phyloP scores from a whole-genome alignment of 1,140 invertebrate genomes.

The Chionoecetes opilio region DNA sequence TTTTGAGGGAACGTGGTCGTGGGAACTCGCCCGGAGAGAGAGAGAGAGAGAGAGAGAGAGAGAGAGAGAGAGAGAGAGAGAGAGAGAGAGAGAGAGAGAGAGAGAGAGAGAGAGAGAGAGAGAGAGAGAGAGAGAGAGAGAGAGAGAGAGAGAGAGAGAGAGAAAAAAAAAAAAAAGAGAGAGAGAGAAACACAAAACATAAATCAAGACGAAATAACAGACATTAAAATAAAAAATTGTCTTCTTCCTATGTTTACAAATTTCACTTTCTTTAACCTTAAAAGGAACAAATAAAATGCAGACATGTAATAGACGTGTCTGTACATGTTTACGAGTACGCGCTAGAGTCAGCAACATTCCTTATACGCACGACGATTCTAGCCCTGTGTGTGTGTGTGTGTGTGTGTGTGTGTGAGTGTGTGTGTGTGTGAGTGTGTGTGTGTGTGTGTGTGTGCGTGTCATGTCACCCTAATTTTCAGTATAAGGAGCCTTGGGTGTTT shows the following conservation, averaged over 20 bases:
- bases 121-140: too few species aligned
- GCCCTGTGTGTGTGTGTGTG: conserved; percentile 7
- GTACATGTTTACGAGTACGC: background rate
- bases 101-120: too few species aligned
- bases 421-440: too few species aligned
- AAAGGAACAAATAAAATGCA: background rate
- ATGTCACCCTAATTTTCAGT: too few species aligned
- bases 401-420: background rate
- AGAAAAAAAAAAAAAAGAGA: too few species aligned
- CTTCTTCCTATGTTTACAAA: background rate
- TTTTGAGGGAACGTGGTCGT: background rate
- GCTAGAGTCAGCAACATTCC: too few species aligned
- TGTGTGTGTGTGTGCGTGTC: too few species aligned
- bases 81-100: background rate
- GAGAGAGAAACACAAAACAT: background rate
- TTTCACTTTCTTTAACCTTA: background rate
- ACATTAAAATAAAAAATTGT: background rate
- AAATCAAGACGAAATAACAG: background rate
- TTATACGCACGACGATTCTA: too few species aligned
- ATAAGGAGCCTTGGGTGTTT: too few species aligned
- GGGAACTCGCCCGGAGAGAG: background rate
- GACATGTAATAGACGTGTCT: background rate
- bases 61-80: conserved; percentile 21
- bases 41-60: conserved; percentile 25
- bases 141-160: too few species aligned